Percentiles rank a stretch among this genome's conserved stretches.
Conservation (phyloP, 2,113 vertebrate genomes). For the Fregetta grallaria region DNA sequence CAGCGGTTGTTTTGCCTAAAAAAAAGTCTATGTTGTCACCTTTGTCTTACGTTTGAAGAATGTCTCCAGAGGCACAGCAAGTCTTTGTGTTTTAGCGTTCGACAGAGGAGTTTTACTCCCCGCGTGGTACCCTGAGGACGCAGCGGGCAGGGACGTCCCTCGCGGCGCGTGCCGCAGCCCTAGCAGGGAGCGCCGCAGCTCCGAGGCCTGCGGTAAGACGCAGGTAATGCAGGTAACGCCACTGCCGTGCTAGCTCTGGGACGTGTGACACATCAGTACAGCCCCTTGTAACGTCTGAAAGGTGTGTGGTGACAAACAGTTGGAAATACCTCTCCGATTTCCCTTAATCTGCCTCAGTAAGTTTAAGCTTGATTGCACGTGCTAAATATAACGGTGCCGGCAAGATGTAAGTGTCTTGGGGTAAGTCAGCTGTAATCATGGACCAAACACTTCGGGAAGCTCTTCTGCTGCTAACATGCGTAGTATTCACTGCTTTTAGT, state of each 20-base stretch:
- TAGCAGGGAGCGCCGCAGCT: background rate
- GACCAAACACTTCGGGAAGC: background rate
- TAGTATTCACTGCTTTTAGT: background rate
- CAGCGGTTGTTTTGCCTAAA: background rate
- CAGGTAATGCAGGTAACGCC: background rate
- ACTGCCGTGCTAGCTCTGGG: background rate
- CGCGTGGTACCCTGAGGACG: background rate
- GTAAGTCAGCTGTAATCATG: background rate
- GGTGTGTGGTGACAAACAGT: too few species aligned
- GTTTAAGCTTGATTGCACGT: background rate
- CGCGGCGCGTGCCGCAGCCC: rapidly evolving
- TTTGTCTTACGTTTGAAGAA: background rate
- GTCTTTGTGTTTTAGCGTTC: background rate
- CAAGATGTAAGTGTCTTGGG: background rate
- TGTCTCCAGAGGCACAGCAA: background rate
- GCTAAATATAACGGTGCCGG: background rate
- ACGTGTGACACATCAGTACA: too few species aligned
- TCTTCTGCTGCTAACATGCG: background rate
- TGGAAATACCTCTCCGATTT: background rate
- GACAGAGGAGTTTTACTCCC: background rate
- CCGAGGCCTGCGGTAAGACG: background rate
- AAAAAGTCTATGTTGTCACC: background rate
- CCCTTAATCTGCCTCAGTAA: background rate
- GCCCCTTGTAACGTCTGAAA: background rate
- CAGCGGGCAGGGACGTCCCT: background rate